Base-by-base conservation (phyloP, 37 sponge, comb jelly and placozoan species). In the Corticium candelabrum region DNA sequence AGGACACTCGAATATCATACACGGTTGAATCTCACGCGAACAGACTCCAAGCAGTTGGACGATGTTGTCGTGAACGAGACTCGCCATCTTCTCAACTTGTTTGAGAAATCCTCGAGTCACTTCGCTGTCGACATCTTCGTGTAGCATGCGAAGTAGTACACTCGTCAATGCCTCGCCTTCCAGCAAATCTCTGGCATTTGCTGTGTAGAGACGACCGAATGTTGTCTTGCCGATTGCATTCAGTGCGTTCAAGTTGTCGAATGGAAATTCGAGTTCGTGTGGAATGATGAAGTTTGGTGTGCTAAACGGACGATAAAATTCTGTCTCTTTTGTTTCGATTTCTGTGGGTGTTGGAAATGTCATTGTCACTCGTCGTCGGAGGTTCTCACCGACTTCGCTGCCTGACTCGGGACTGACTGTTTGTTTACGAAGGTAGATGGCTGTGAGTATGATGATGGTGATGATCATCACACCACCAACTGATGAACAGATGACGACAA, bases 391-490 rank as follows among this genome's bases (percentile, higher is more conserved):
- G n/a, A n/a, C n/a, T n/a, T n/a, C n/a, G n/a, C n/a, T n/a, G n/a
- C n/a, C n/a, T n/a, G n/a, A n/a, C 21, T 50, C 62, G 11, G 62
- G 62, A 21, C 21, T 50, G 62, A 50, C 62, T 50, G 62, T 11
- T 21, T 50, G 62, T 21, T 50, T 50, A 27, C 62, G 62, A 27
- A 50, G 21, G 62, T 50, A 50, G 21, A 50, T 50, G 62, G 62
- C 62, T 50, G 62, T 50, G 15, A 50, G 62, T 27, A 50, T 11
- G 11, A 50, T 21, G 62, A 50, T 50, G 62, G 15, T 27, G 21
- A 72, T 72, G 30, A 29, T 72, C 74, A 29, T 72, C 11, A 72
- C 36, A 27, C 37, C 74, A 21, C 74, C 74, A 36, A 72, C 30
- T n/a, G 74, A 32, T 15, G 32, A 72, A 27, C 29, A 15, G 21